phyloP scores from a whole-genome alignment of 1,140 invertebrate species.

The Drosophila orena region DNA sequence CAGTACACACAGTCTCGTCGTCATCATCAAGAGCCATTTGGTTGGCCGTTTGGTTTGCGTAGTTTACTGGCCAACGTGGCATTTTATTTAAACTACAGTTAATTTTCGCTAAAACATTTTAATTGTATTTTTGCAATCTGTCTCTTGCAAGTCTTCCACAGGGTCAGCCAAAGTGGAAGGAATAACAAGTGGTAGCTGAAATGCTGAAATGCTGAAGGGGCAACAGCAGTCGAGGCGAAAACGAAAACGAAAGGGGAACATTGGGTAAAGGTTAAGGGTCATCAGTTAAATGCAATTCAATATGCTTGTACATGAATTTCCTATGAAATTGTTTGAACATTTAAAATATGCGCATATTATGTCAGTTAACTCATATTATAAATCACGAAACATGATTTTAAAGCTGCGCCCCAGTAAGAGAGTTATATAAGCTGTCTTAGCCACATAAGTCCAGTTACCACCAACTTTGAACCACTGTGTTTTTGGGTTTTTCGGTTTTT shows the following conservation, averaged over 20 bases:
- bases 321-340: not conserved
- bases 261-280: slow-evolving; percentile 12
- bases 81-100: slow-evolving; percentile 83
- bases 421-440: too few relatives aligned
- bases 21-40: slow-evolving; percentile 7
- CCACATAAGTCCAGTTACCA: too few relatives aligned
- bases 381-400: too few relatives aligned
- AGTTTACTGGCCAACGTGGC: slow-evolving; percentile 63
- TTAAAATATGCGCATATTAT: not conserved
- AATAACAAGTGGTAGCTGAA: slow-evolving; percentile 21
- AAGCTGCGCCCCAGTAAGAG: too few relatives aligned
- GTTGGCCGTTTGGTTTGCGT: slow-evolving; percentile 34
- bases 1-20: not conserved
- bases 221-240: slow-evolving; percentile 23
- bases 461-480: slow-evolving; percentile 11
- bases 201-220: slow-evolving; percentile 19
- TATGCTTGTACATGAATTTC: not conserved
- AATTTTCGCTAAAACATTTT: slow-evolving; percentile 83
- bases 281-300: not conserved
- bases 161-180: slow-evolving; percentile 26
- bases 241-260: slow-evolving; percentile 29
- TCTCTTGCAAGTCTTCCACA: slow-evolving; percentile 74
- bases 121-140: slow-evolving; percentile 83
- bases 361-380: too few relatives aligned
- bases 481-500: slow-evolving; percentile 25